Percentiles rank a stretch among this genome's conserved stretches.
Evolutionary conservation across 2,797 vertebrate genomes (phyloP).

Genomic region (Sebastes dallii): DNA sequence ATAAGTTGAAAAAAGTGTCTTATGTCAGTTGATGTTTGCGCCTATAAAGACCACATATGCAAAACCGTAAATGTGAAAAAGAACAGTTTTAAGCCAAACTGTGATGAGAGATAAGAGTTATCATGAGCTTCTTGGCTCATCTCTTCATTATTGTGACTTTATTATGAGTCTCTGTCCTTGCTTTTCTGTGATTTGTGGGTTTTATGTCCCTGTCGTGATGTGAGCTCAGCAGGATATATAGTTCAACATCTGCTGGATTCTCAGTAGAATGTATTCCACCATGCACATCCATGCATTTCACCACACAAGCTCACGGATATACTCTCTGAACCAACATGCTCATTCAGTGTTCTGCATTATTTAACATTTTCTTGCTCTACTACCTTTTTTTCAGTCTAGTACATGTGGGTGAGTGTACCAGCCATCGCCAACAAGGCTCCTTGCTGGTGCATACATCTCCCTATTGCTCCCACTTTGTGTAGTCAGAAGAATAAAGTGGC

Average conservation of each 20-base stretch:
- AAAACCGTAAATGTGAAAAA: neutral
- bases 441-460: conserved; percentile 9
- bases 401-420: conserved; percentile 25
- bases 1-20: neutral
- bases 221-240: conserved; percentile 11
- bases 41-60: neutral
- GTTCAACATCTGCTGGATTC: conserved; percentile 18
- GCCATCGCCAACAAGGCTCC: conserved; percentile 18
- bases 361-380: conserved; percentile 42
- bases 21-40: neutral
- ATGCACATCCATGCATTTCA: conserved; percentile 13
- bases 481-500: conserved; percentile 11
- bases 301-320: conserved; percentile 6
- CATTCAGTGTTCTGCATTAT: conserved; percentile 57
- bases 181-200: conserved; percentile 15
- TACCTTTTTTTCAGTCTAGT: conserved; percentile 20
- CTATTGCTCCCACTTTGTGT: conserved; percentile 15
- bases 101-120: neutral
- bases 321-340: conserved; percentile 20
- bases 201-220: conserved; percentile 3
- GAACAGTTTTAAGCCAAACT: neutral
- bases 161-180: conserved; percentile 4
- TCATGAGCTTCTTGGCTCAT: neutral
- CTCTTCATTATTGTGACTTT: neutral
- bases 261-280: neutral